phyloP scores from a whole-genome alignment of 2,888 invertebrate species.

The Masnerella sp. region DNA sequence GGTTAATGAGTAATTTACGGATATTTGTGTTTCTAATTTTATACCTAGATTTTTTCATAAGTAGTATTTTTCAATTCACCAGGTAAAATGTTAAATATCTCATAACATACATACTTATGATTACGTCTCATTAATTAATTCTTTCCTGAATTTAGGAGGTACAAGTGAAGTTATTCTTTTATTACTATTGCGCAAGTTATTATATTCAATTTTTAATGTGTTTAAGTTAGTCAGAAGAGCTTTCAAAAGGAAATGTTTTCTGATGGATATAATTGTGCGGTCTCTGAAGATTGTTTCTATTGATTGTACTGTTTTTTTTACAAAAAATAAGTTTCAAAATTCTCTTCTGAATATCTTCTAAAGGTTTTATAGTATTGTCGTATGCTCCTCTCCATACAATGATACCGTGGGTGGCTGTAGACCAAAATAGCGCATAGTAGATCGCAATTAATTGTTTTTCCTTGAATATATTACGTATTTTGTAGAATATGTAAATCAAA shows the following conservation, averaged over 20 bases:
- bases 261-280: neutral
- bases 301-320: neutral
- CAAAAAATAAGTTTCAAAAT: neutral
- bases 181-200: conserved; percentile 1
- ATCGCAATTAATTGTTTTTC: neutral
- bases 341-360: conserved; percentile 1
- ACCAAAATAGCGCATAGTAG: neutral
- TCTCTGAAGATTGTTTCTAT: neutral
- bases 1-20: too few relatives aligned
- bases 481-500: neutral
- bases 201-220: neutral
- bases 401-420: neutral
- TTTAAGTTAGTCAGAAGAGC: neutral
- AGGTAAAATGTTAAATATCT: neutral
- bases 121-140: neutral
- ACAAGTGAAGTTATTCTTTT: neutral
- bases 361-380: neutral
- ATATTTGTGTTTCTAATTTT: too few relatives aligned
- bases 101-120: neutral
- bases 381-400: neutral
- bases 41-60: too few relatives aligned
- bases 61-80: neutral
- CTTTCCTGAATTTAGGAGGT: neutral
- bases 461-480: neutral
- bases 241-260: neutral